Conservation (phyloP, 2,888 invertebrate species). For the Tigriopus californicus region DNA sequence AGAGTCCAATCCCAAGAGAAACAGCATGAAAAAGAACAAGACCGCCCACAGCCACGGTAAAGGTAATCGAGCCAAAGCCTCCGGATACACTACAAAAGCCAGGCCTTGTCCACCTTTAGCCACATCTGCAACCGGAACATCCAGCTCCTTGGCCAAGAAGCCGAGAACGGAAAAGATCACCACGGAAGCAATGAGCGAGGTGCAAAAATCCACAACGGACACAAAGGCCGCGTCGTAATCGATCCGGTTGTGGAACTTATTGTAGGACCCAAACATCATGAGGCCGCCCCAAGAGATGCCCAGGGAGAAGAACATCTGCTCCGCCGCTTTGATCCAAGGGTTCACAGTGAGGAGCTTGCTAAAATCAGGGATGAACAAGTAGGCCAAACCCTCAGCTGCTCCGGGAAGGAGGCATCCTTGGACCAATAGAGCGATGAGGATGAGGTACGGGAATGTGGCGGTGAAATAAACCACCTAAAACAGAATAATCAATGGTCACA, state of each 20-base stretch:
- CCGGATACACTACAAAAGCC: conserved; percentile 24
- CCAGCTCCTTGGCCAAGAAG: conserved; percentile 17
- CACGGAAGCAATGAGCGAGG: conserved; percentile 56
- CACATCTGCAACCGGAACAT: conserved; percentile 11
- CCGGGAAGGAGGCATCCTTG: conserved; percentile 23
- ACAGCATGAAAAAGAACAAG: conserved; percentile 23
- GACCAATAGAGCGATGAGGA: conserved; percentile 23
- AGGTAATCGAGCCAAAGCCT: conserved; percentile 22
- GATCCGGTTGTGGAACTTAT: conserved; percentile 39
- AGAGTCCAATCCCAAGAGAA: conserved; percentile 21
- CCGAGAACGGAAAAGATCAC: conserved; percentile 48
- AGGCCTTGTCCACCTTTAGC: conserved; percentile 21
- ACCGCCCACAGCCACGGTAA: conserved; percentile 23
- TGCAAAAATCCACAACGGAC: conserved; percentile 45
- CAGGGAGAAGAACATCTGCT: conserved; percentile 65
- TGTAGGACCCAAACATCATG: conserved; percentile 47
- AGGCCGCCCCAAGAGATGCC: conserved; percentile 58
- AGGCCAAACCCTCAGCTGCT: conserved; percentile 23
- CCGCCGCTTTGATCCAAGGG: conserved; percentile 65
- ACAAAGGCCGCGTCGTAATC: conserved; percentile 49
- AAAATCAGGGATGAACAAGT: conserved; percentile 23
- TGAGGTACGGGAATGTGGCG: conserved; percentile 24
- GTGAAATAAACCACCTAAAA: conserved; percentile 24
- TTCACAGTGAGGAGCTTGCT: conserved; percentile 21
- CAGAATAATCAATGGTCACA: conserved; percentile 15